Evolutionary conservation across 2,113 vertebrate genomes (phyloP).

Genomic region (Micromys minutus): DNA sequence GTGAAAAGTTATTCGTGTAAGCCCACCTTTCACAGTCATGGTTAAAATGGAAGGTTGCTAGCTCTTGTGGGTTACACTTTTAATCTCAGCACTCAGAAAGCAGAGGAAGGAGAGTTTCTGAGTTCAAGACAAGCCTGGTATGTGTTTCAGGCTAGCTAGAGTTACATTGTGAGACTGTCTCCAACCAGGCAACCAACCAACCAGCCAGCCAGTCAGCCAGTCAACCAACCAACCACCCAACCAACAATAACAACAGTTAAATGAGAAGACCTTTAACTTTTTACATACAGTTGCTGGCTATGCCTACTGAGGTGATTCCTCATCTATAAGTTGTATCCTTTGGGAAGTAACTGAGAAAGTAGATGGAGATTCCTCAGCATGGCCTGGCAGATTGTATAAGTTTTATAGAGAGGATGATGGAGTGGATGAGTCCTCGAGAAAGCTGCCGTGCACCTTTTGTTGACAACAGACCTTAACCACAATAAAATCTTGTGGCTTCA

Average conservation of each 20-base stretch:
- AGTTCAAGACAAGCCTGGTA: background rate
- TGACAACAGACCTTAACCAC: background rate
- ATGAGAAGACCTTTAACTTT: background rate
- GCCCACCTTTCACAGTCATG: background rate
- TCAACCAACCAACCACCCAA: background rate
- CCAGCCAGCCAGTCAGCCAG: no score
- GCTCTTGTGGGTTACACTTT: background rate
- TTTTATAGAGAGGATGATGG: background rate
- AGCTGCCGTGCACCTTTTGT: background rate
- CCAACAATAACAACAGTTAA: background rate
- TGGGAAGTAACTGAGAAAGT: background rate
- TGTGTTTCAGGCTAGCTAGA: background rate
- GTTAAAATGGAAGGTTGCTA: conserved; percentile 5
- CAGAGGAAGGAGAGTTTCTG: background rate
- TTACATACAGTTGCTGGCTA: background rate
- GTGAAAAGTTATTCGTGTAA: background rate
- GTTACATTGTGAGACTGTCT: background rate
- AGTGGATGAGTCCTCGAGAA: background rate
- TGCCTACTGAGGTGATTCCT: background rate
- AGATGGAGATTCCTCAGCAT: background rate
- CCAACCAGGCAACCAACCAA: background rate
- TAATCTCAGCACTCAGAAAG: background rate
- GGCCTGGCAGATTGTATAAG: background rate
- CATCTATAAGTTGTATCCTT: background rate
- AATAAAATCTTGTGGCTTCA: background rate